phyloP scores from a whole-genome alignment of 2,888 invertebrate genomes.

The Drosophila neotestacea region DNA sequence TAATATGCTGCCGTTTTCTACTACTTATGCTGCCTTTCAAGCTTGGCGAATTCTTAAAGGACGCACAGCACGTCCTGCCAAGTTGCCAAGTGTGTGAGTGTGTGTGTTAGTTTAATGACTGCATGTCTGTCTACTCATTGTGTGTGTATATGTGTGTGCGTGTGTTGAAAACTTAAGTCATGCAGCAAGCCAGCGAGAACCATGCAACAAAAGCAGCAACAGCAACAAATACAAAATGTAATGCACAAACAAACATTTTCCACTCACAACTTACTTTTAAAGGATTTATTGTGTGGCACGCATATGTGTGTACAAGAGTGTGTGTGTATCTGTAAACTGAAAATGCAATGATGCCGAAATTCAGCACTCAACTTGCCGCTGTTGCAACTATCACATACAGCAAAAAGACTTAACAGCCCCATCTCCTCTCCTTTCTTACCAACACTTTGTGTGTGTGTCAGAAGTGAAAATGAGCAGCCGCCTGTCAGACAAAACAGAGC shows the following conservation, averaged over 20 bases:
- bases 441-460: constrained; percentile 49
- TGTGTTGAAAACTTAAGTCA: constrained; percentile 75
- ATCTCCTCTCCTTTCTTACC: neutral
- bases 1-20: constrained; percentile 78
- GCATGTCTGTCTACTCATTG: constrained; percentile 31
- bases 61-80: constrained; percentile 61
- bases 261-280: constrained; percentile 59
- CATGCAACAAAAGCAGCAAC: constrained; percentile 45
- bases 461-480: constrained; percentile 68
- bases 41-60: constrained; percentile 55
- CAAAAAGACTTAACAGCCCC: constrained; percentile 46
- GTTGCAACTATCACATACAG: constrained; percentile 48
- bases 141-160: constrained; percentile 32
- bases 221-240: neutral
- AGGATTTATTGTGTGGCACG: constrained; percentile 64
- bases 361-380: constrained; percentile 61
- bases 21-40: constrained; percentile 77
- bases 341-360: constrained; percentile 69
- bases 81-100: constrained; percentile 34
- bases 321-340: constrained; percentile 32
- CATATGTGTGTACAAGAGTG: constrained; percentile 1
- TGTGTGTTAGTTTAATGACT: constrained; percentile 59
- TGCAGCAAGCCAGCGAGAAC: constrained; percentile 44
- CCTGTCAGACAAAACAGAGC: constrained; percentile 24
- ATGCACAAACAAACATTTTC: constrained; percentile 38